These are phyloP conservation scores for Hyppa rectilinea DNA, from an alignment of 2,888 invertebrate species.

Conservation along the genomic window DNA sequence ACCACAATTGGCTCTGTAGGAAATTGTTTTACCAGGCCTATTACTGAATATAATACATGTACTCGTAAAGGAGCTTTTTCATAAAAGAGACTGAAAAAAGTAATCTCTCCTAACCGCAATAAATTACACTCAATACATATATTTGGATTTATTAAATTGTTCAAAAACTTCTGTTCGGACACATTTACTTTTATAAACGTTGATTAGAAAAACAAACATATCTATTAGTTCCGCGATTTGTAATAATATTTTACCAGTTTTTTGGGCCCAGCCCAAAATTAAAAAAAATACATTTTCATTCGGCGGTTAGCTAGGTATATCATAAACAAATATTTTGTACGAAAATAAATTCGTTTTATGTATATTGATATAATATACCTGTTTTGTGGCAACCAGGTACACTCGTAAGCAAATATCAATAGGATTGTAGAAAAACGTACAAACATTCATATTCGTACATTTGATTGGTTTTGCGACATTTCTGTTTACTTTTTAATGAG, in stretches of 20 bases:
- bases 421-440: slow-evolving; percentile 59
- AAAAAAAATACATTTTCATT: background rate
- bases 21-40: slow-evolving; percentile 36
- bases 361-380: slow-evolving; percentile 47
- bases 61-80: slow-evolving; percentile 8
- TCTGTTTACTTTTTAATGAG: slow-evolving; percentile 89
- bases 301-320: background rate
- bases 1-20: slow-evolving; percentile 68
- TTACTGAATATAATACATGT: slow-evolving; percentile 24
- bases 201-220: background rate
- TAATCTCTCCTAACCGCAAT: background rate
- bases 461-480: slow-evolving; percentile 85
- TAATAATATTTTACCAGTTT: background rate
- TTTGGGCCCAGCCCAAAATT: background rate
- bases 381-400: slow-evolving; percentile 45
- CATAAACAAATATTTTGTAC: slow-evolving; percentile 34
- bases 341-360: slow-evolving; percentile 32
- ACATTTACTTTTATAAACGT: background rate
- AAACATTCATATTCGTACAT: slow-evolving; percentile 65
- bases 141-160: background rate
- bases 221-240: background rate
- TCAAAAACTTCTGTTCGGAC: background rate
- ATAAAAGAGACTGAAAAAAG: background rate
- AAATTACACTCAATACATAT: background rate
- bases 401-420: slow-evolving; percentile 60